phyloP scores from a whole-genome alignment of 2,888 invertebrate genomes.

The Elysia crispata region DNA sequence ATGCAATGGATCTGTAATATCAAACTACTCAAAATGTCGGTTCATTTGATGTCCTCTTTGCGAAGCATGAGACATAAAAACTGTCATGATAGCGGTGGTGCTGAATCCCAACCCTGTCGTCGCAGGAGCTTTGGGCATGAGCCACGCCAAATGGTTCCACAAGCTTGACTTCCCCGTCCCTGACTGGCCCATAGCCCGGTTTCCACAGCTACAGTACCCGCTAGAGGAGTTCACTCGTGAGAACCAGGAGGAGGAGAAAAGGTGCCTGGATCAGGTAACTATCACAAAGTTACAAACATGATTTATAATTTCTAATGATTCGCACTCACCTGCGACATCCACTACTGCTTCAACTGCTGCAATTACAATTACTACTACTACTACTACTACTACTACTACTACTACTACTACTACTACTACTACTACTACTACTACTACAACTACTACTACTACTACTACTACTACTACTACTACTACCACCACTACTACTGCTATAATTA shows the following conservation, averaged over 20 bases:
- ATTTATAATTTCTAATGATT: no score
- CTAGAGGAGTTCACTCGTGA: conserved; percentile 86
- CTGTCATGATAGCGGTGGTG: no score
- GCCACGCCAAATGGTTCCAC: conserved; percentile 96
- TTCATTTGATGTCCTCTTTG: no score
- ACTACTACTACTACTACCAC: conserved; percentile 25
- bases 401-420: conserved; percentile 25
- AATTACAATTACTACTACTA: neutral
- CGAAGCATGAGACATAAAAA: no score
- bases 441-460: conserved; percentile 32
- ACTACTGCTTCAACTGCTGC: no score
- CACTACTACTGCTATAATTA: no score
- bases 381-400: conserved; percentile 28
- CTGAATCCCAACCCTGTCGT: no score
- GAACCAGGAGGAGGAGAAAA: conserved; percentile 89
- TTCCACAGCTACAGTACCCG: conserved; percentile 95
- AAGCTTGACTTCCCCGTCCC: conserved; percentile 96
- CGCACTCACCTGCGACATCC: no score
- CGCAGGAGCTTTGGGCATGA: conserved; percentile 78
- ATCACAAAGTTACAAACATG: no score
- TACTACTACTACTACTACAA: conserved; percentile 27
- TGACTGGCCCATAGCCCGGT: conserved; percentile 96
- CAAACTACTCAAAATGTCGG: no score
- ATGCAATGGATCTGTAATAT: no score
- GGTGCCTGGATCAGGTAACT: conserved; percentile 82